These are phyloP conservation scores for Patella caerulea DNA, from an alignment of 2,888 invertebrate species.

Conservation along the genomic window DNA sequence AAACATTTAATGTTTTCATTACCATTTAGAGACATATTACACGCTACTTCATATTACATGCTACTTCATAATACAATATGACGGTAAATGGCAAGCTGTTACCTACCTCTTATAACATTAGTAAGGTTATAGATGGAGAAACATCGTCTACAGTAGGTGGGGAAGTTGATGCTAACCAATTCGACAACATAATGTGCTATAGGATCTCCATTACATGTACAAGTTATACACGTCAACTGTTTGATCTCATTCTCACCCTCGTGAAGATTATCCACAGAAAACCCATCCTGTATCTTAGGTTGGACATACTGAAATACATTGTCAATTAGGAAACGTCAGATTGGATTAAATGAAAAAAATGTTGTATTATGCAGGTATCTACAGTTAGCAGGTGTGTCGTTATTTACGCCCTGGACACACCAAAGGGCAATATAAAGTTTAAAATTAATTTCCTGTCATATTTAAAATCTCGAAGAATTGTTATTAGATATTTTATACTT, in stretches of 20 bases:
- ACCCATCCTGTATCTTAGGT: neutral
- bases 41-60: too few species aligned
- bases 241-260: neutral
- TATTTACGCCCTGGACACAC: neutral
- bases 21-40: too few species aligned
- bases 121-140: neutral
- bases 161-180: neutral
- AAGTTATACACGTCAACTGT: neutral
- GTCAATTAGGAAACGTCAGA: neutral
- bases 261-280: neutral
- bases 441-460: too few species aligned
- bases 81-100: too few species aligned
- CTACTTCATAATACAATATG: too few species aligned
- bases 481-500: neutral
- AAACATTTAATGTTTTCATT: too few species aligned
- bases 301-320: neutral
- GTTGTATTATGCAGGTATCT: neutral
- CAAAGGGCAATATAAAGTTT: neutral
- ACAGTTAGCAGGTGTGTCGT: neutral
- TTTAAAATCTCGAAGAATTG: too few species aligned
- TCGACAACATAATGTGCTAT: neutral
- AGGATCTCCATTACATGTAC: neutral
- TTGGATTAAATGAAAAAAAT: neutral
- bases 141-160: conserved; percentile 3
- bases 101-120: too few species aligned